Base-by-base conservation (phyloP, 2,113 vertebrate species). In the Halcyon senegalensis region DNA sequence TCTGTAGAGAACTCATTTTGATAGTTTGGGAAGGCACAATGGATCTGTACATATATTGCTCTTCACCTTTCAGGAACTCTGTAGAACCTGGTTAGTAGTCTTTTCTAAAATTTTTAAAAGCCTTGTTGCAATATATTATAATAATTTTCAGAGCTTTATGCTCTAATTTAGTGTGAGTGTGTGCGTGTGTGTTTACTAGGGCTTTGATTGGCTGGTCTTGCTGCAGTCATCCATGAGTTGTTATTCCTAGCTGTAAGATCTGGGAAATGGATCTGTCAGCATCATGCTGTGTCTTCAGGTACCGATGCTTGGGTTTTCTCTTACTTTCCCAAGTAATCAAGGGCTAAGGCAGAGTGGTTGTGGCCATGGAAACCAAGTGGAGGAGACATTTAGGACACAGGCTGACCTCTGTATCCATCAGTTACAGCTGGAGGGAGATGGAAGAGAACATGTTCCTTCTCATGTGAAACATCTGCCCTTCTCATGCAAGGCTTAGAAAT, bases 121-220 rank as follows among this genome's bases (percentile, higher is more conserved):
- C 9, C 3, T 30, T 35, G 4, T 43, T 86, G 44, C 6, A 27
- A 12, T 63, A 10, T n/a, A 4, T 43, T 50, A 5, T n/a, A 53
- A 27, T 30, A 17, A 43, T 17, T 3, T 64, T 82, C 13, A 56
- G 51, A 73, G 10, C 20, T 64, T 83, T 7, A 5, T 39, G 13
- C 43, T 62, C 2, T 17, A 3, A 63, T 2, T 18, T 3, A 64
- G 15, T 14, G 11, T 53, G 31, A 1, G 55, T 51, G 6, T 9
- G 11, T 18, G 5, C 2, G 2, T 31, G 44, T 31, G 44, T 51
- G 25, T 48, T 73, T 24, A 5, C 27, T 28, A 18, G 27, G 46
- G 43, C 27, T 84, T 64, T 73, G 41, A 37, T 46, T 85, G 72
- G 16, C 23, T 7, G 10, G 35, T 46, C 43, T 69, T 60, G 10